These are phyloP conservation scores for Wiebesia pumilae DNA, from an alignment of 1,140 invertebrate genomes.

Conservation along the genomic window DNA sequence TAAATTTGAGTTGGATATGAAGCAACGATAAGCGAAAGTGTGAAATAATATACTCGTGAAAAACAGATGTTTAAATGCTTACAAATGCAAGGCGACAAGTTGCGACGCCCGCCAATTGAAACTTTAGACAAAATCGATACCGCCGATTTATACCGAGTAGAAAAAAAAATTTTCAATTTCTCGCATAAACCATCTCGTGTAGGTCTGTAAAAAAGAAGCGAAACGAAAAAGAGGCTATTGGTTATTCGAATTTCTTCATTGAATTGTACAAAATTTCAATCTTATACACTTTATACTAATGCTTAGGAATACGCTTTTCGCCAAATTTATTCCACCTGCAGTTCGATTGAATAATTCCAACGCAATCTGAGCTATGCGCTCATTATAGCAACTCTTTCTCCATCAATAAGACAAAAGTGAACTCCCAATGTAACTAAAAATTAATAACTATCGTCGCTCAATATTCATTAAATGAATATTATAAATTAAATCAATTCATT, in stretches of 20 bases:
- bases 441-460: background rate
- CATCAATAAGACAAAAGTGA: background rate
- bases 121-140: slow-evolving; percentile 9
- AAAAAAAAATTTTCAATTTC: slow-evolving; percentile 13
- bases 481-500: background rate
- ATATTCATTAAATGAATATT: slow-evolving; percentile 10
- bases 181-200: background rate
- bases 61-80: slow-evolving; percentile 18
- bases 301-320: background rate
- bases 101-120: background rate
- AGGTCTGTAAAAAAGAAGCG: background rate
- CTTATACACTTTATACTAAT: background rate
- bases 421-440: background rate
- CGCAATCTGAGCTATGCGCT: background rate
- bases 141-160: slow-evolving; percentile 20
- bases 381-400: background rate
- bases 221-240: no score
- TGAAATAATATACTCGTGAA: slow-evolving; percentile 40
- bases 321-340: background rate
- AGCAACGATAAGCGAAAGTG: slow-evolving; percentile 32
- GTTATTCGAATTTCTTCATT: slow-evolving; percentile 34
- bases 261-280: slow-evolving; percentile 2
- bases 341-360: slow-evolving; percentile 13
- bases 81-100: slow-evolving; percentile 20
- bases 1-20: background rate